Percentiles rank a stretch among this genome's conserved stretches.
Conservation (phyloP, 2,888 invertebrate genomes). For the Cerastis rubricosa region DNA sequence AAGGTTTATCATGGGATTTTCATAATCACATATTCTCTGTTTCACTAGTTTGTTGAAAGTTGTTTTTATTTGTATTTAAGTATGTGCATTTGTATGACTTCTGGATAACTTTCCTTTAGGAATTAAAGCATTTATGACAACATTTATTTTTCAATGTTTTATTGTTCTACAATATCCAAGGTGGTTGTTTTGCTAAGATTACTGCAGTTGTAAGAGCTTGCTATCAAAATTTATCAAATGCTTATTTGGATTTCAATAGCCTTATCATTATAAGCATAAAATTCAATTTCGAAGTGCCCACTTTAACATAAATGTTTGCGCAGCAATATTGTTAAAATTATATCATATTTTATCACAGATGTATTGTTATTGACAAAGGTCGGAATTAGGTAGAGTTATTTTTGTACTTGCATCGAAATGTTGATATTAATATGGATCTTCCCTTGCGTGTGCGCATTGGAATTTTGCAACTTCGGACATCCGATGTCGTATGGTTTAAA, state of each 20-base stretch:
- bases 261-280: slow-evolving; percentile 21
- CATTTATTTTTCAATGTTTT: slow-evolving; percentile 16
- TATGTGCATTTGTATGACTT: slow-evolving; percentile 34
- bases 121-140: slow-evolving; percentile 31
- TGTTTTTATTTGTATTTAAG: slow-evolving; percentile 5
- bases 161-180: slow-evolving; percentile 8
- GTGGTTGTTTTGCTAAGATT: slow-evolving; percentile 6
- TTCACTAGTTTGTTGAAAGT: background rate
- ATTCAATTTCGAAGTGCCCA: slow-evolving; percentile 5
- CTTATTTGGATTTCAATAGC: slow-evolving; percentile 9
- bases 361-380: no score
- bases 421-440: no score
- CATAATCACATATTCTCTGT: slow-evolving; percentile 18
- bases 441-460: no score
- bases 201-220: slow-evolving; percentile 18
- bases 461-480: no score
- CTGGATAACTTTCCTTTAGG: slow-evolving; percentile 2
- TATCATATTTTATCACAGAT: background rate
- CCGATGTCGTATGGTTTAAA: no score
- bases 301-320: slow-evolving; percentile 8
- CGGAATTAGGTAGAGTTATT: no score
- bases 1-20: slow-evolving; percentile 32
- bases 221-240: slow-evolving; percentile 24
- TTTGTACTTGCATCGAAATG: no score
- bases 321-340: slow-evolving; percentile 14